phyloP scores from a whole-genome alignment of 2,888 invertebrate genomes.

The Oscheius sp. region DNA sequence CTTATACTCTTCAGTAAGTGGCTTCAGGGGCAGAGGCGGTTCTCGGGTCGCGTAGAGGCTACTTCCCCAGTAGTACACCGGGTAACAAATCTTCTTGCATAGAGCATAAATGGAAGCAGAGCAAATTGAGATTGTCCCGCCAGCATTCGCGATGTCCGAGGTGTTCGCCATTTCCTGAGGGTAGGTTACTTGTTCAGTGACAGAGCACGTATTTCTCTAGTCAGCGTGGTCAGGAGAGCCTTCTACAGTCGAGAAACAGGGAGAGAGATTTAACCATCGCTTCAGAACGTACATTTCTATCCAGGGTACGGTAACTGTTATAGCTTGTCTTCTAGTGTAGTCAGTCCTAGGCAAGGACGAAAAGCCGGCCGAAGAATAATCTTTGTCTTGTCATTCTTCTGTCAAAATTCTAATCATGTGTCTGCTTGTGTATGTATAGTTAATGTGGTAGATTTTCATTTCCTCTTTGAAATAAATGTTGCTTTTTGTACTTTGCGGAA shows the following conservation, averaged over 20 bases:
- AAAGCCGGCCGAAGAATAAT: background rate
- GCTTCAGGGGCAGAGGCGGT: too few species aligned
- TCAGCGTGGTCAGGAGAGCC: constrained; percentile 14
- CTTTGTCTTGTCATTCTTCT: background rate
- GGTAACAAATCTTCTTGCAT: too few species aligned
- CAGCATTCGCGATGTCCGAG: too few species aligned
- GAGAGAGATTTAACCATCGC: background rate
- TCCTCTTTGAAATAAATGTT: background rate
- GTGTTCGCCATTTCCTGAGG: too few species aligned
- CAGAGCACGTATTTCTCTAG: too few species aligned
- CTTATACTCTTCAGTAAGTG: too few species aligned
- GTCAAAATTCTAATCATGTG: background rate
- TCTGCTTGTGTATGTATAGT: constrained; percentile 29
- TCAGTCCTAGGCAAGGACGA: constrained; percentile 56
- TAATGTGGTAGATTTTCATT: constrained; percentile 8
- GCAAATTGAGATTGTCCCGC: too few species aligned
- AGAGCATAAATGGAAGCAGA: too few species aligned
- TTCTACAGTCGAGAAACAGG: background rate
- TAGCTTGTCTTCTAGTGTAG: background rate
- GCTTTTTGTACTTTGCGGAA: background rate
- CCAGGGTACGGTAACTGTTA: constrained; percentile 1
- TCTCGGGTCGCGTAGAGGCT: too few species aligned
- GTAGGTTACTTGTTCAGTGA: too few species aligned
- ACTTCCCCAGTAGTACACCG: too few species aligned
- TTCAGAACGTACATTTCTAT: constrained; percentile 18